Percentiles rank a stretch among this genome's conserved stretches.
Conservation (phyloP, 2,113 vertebrate species). For the Corythoichthys haematopterus region DNA sequence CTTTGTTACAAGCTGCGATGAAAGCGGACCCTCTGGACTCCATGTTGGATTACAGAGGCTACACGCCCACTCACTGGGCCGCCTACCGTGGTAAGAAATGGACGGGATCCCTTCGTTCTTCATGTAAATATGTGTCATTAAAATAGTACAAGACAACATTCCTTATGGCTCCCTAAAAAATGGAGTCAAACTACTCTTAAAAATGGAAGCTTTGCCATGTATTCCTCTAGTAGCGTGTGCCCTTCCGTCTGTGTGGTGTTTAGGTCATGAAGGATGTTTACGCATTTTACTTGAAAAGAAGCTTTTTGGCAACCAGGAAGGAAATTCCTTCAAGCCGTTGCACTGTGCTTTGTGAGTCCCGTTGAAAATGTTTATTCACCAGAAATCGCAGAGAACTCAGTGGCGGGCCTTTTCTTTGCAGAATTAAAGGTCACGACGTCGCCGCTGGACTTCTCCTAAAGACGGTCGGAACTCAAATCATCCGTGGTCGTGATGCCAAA, state of each 20-base stretch:
- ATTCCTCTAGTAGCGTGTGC: not conserved
- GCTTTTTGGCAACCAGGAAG: slow-evolving; percentile 85
- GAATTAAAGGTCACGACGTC: slow-evolving; percentile 89
- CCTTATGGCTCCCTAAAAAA: not conserved
- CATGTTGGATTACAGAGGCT: slow-evolving; percentile 86
- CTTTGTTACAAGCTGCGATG: slow-evolving; percentile 79
- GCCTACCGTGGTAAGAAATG: slow-evolving; percentile 83
- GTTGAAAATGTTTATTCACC: not conserved
- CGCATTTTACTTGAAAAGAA: slow-evolving; percentile 96
- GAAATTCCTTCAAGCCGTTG: slow-evolving; percentile 89
- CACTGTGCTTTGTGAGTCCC: slow-evolving; percentile 96
- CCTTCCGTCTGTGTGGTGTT: slow-evolving; percentile 11
- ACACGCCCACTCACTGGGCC: slow-evolving; percentile 94
- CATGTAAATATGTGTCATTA: not conserved
- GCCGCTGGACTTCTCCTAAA: slow-evolving; percentile 87
- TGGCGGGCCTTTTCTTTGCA: slow-evolving; percentile 34
- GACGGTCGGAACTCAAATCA: slow-evolving; percentile 82
- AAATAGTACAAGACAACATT: not conserved
- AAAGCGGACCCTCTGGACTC: slow-evolving; percentile 87
- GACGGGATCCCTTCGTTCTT: not conserved
- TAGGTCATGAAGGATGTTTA: slow-evolving; percentile 93
- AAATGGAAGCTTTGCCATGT: not conserved
- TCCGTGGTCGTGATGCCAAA: slow-evolving; percentile 87
- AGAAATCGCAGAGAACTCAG: not conserved
- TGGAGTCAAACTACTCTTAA: not conserved